Base-by-base conservation (phyloP, 2,797 vertebrate genomes). In the Rallus crepitans region DNA sequence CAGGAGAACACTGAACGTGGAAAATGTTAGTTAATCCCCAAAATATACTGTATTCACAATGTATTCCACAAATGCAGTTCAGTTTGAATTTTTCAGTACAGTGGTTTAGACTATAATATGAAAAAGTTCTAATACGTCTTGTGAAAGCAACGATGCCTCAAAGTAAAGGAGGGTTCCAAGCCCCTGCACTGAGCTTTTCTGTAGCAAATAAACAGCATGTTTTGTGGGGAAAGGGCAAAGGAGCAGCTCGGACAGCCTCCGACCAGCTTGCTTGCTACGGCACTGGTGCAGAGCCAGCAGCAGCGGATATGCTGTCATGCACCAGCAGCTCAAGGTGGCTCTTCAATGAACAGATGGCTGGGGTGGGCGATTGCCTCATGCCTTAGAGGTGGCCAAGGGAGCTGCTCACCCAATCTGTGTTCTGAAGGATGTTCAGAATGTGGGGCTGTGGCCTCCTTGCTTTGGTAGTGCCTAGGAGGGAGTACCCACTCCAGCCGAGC, bases 391-490 rank as follows among this genome's bases (percentile, higher is more conserved):
- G 25, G 42, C 75, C 1, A 0, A 59, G 37, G 0, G 39, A 71
- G 37, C 60, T 33, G 48, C 57, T 87, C n/a, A 5, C 35, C 40
- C 28, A 4, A 7, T 20, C 0, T 45, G 42, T 14, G 60, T 57
- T n/a, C 56, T 5, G 6, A 57, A 53, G 39, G 57, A 39, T 55
- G 79, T 47, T 35, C 28, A 15, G 69, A n/a, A 55, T 0, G 0
- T 48, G 17, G 27, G 33, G 9, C 0, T 0, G 31, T 4, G 27
- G 11, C 23, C 10, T 20, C 13, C 63, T 33, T 2, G 0, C 25
- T 24, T 39, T 12, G 33, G 16, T n/a, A 23, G 37, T 5, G 7
- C 39, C 3, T 0, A 7, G 25, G 30, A 40, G 15, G 28, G 45
- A 39, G 40, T 3, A 39, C 8, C 30, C 2, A 1, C 42, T 57